Evolutionary conservation across 1,140 invertebrate genomes (phyloP), one percentile per base, ranked within the genome.

Genomic region (Heterodera carotae): DNA sequence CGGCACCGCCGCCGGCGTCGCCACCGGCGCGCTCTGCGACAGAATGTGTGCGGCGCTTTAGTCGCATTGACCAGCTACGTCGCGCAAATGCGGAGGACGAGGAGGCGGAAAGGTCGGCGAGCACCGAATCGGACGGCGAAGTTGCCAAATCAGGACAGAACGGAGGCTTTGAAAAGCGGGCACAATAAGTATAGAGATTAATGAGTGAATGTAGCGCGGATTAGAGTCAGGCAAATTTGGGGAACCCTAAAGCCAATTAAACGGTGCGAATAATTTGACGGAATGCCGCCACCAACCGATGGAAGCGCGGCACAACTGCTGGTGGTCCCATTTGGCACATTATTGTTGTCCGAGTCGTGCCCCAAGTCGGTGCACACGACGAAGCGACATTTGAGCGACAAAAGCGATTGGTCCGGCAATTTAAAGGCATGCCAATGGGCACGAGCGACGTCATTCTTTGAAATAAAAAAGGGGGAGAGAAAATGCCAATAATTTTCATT

Each of bases 391-490:
- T 67, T 67, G 64, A 87, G 78, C 29, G 76, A 75, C 7, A 87
- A 76, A n/a, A 56, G 33, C 8, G 83, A 79, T 56, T 87, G 83
- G 67, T 87, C 85, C 34, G 85, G 85, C 10, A 86, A 81, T 73
- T 88, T 88, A 72, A 87, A 87, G 0, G 85, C 85, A 60, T 84
- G 82, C 85, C 84, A 84, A 62, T 87, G 85, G 31, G 84, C 79
- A 18, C 83, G 71, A 1, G 82, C 86, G 18, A 84, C 68, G 69
- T 87, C 85, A 56, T 88, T 85, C 72, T 74, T 18, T 7, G 48
- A 56, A 56, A 5, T 22, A 29, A 12, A 18, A 18, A 62, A 62
- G 29, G 29, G 60, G 1, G n/a, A 22, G 29, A n/a, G n/a, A 18
- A 62, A 62, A 62, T 33, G 33, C 31, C 33, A 73, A 39, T 60